Base-by-base conservation (phyloP, 2,888 invertebrate genomes). In the Myopa testacea region DNA sequence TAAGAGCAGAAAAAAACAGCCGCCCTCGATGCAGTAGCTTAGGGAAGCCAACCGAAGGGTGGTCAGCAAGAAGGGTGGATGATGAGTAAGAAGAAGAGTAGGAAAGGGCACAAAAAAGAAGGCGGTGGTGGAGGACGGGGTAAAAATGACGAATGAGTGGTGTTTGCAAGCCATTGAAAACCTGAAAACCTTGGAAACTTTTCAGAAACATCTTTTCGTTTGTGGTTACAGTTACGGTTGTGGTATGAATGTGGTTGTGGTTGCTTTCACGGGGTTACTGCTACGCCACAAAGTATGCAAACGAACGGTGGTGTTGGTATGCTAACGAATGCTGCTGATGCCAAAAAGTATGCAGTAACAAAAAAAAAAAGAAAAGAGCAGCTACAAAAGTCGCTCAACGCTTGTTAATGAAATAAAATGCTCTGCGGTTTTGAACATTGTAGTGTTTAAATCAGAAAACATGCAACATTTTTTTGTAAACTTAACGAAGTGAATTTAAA, bases 311-410 rank as follows among this genome's bases (percentile, higher is more conserved):
- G 68, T 68, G 26, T 68, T 68, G 26, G 40, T 38, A 14, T 16
- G 19, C 45, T 69, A 45, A 26, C n/a, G 50, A 8, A 40, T 50
- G 45, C 45, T n/a, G n/a, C 12, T 69, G 16, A 14, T 26, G 73
- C 73, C 73, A 50, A 14, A 73, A 63, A 63, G 34, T 73, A 73
- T 73, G 73, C 63, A 73, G 19, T 34, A 63, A 26, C 26, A 26
- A 26, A 26, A 26, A 26, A 26, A 2, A 26, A 2, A 1, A 26
- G 2, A 26, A 16, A 50, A 63, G 63, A 26, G 4, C 34, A 26
- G 8, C 45, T 10, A 45, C 45, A 8, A 45, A 45, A 45, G 45
- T 45, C 3, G 6, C 45, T 45, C 10, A 45, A 45, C 45, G 6
- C 10, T 45, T 45, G 45, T 45, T 16, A 16, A 60, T 60, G 60